Conservation (phyloP, 1,140 invertebrate species). For the Coenobita brevimanus region DNA sequence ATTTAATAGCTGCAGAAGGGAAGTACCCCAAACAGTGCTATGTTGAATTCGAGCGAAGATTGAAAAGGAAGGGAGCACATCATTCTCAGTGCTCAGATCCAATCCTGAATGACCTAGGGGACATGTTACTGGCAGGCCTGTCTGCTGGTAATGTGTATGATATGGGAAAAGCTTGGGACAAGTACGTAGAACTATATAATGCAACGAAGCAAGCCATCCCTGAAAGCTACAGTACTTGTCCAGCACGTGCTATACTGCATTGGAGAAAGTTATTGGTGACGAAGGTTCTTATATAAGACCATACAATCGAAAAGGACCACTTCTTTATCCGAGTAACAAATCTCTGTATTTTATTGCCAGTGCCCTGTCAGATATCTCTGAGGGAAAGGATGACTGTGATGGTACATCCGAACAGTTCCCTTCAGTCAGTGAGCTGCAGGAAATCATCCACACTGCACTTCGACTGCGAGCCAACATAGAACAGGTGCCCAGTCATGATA, state of each 20-base stretch:
- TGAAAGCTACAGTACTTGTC: background rate
- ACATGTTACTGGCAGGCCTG: background rate
- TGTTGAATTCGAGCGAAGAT: background rate
- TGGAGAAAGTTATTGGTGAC: background rate
- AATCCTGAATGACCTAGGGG: background rate
- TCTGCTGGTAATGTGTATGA: background rate
- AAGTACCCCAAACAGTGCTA: background rate
- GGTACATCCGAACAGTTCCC: background rate
- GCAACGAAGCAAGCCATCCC: background rate
- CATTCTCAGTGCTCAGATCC: background rate
- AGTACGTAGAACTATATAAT: background rate
- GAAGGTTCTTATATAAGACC: background rate
- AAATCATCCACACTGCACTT: slow-evolving; percentile 8
- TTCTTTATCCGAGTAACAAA: background rate
- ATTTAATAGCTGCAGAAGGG: background rate
- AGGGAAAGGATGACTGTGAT: background rate
- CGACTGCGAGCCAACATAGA: background rate
- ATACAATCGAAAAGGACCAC: background rate
- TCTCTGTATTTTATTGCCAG: background rate
- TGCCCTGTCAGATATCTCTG: slow-evolving; percentile 1
- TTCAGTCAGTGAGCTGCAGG: background rate
- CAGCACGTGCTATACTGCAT: background rate
- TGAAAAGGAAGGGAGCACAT: background rate
- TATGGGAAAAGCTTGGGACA: background rate
- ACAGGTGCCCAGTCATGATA: background rate